Conservation (phyloP, 2,797 vertebrate species). For the Valencia hispanica region DNA sequence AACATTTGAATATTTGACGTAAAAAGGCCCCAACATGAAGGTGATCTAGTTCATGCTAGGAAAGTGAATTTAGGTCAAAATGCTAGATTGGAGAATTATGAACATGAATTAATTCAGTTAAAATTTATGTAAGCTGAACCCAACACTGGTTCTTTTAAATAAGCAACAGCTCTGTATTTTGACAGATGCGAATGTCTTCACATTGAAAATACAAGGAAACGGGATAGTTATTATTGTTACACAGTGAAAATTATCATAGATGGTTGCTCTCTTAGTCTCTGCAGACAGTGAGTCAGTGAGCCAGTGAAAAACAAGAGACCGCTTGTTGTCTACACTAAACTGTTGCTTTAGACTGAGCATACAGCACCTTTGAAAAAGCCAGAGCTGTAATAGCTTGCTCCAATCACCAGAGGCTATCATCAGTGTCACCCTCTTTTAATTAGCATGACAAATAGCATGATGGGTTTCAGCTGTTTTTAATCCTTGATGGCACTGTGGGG, state of each 20-base stretch:
- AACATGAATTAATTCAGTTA: background rate
- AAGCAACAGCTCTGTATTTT: background rate
- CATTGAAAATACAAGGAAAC: background rate
- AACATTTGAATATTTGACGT: too few relatives aligned
- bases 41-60: background rate
- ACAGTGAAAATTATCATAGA: constrained; percentile 1
- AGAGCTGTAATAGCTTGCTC: background rate
- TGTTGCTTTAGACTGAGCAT: constrained; percentile 3
- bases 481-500: constrained; percentile 6
- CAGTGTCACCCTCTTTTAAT: constrained; percentile 28
- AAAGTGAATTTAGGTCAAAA: background rate
- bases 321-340: background rate
- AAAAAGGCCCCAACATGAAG: background rate
- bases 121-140: background rate
- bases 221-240: background rate
- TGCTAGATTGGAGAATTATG: background rate
- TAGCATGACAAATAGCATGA: constrained; percentile 26
- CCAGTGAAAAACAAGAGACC: background rate
- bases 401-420: constrained; percentile 5
- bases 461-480: constrained; percentile 17
- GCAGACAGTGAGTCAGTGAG: constrained; percentile 8
- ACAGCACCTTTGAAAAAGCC: background rate
- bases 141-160: background rate
- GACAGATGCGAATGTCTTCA: constrained; percentile 1
- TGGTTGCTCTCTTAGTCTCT: constrained; percentile 3